Base-by-base conservation (phyloP, 1,140 invertebrate genomes). In the Calosoma granatense region DNA sequence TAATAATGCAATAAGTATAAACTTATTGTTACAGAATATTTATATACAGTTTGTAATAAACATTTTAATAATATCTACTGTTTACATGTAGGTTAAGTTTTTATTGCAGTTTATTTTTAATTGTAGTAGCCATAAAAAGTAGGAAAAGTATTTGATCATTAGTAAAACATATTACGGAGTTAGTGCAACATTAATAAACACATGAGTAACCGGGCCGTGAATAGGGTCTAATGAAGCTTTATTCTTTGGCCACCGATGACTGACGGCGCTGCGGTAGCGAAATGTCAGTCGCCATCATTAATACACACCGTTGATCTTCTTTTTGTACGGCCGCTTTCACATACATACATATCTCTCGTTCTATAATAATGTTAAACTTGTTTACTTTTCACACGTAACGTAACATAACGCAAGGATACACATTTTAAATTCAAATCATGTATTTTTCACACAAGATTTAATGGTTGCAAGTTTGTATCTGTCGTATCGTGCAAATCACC, bases 171-270 rank as follows among this genome's bases (percentile, higher is more conserved):
- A 58, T 51, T 53, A 26, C 20, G 56, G 54, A 22, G 56, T 12
- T 47, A 47, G 41, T 54, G 52, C 52, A 53, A 58, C 56, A 54
- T 58, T 58, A 58, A 58, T 58, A 54, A 53, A 58, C 39, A 54
- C 36, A 52, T 58, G 56, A 54, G 56, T 43, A 41, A 54, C 26
- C 20, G 26, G 15, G 15, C 17, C 20, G 30, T 58, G 56, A 58
- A 58, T 58, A 58, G 56, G 36, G 22, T 23, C 56, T 58, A 58
- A 58, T 58, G 56, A 58, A 58, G 56, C 26, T 51, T 47, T 26
- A 51, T 57, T 62, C 21, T n/a, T 63, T 55, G 51, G 22, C 22
- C 55, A 17, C 41, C 6, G 41, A 36, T 47, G 41, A 47, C 6
- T 47, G 41, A 47, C 41, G 41, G 41, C 41, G 41, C 15, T 47